phyloP scores from a whole-genome alignment of 2,888 invertebrate genomes.

The Parasteatoda lunata region DNA sequence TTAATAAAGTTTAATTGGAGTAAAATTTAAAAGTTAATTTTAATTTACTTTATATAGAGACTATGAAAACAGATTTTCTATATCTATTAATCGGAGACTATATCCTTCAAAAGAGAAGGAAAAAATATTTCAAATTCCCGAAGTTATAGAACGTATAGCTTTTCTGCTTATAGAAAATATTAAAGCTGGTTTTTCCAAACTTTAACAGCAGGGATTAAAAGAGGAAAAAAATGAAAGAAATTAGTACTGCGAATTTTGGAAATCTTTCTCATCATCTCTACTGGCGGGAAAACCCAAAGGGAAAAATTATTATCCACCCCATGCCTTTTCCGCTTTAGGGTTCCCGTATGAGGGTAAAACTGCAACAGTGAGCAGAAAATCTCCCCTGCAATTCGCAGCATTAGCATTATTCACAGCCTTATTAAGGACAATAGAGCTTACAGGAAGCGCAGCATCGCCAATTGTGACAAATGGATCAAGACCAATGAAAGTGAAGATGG shows the following conservation, averaged over 20 bases:
- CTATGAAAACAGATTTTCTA: no score
- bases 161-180: no score
- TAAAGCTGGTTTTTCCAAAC: no score
- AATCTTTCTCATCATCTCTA: neutral
- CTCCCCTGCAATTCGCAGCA: slow-evolving; percentile 25
- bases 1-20: no score
- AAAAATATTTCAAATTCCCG: no score
- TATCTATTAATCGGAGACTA: no score
- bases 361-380: slow-evolving; percentile 3
- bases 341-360: neutral
- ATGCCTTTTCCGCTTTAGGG: neutral
- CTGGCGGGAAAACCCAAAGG: neutral
- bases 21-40: no score
- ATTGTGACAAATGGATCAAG: slow-evolving; percentile 53
- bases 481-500: slow-evolving; percentile 45
- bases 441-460: neutral
- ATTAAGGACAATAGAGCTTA: neutral
- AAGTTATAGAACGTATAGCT: no score
- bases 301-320: neutral
- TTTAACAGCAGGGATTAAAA: no score
- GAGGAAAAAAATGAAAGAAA: neutral
- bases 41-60: no score
- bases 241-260: neutral
- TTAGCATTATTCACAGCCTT: slow-evolving; percentile 59
- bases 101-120: no score